Evolutionary conservation across 2,113 vertebrate species (phyloP).

Genomic region (Petrocephalus zakoni): DNA sequence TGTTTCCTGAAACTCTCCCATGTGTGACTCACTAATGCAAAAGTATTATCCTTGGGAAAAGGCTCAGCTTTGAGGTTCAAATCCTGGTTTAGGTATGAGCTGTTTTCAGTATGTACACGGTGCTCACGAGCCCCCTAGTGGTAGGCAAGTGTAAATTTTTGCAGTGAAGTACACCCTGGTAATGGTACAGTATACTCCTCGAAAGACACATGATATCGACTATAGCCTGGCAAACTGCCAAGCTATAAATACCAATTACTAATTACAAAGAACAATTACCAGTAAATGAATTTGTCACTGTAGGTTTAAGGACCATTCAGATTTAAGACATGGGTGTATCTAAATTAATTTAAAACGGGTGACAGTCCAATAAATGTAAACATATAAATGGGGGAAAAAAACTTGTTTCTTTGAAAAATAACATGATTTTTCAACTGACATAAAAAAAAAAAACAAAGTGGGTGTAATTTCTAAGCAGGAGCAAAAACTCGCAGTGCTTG

Average conservation of each 20-base stretch:
- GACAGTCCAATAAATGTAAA: background rate
- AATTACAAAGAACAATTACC: background rate
- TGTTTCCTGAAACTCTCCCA: conserved; percentile 1
- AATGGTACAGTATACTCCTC: background rate
- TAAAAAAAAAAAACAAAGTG: background rate
- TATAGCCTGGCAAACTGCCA: background rate
- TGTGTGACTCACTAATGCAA: background rate
- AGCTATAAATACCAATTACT: background rate
- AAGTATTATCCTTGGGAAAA: background rate
- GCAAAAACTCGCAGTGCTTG: background rate
- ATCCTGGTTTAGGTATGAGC: background rate
- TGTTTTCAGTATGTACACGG: background rate
- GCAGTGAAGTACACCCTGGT: background rate
- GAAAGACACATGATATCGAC: background rate
- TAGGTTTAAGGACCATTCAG: background rate
- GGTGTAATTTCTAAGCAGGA: background rate
- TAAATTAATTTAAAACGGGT: background rate
- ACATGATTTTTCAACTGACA: background rate
- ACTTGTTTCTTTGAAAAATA: background rate
- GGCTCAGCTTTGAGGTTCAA: background rate
- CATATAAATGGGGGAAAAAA: background rate
- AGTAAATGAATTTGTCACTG: background rate
- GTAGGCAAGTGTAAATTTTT: background rate
- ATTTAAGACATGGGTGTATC: background rate
- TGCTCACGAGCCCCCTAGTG: background rate